Evolutionary conservation across 2,888 invertebrate species (phyloP).

Genomic region (Spisula subtruncata): DNA sequence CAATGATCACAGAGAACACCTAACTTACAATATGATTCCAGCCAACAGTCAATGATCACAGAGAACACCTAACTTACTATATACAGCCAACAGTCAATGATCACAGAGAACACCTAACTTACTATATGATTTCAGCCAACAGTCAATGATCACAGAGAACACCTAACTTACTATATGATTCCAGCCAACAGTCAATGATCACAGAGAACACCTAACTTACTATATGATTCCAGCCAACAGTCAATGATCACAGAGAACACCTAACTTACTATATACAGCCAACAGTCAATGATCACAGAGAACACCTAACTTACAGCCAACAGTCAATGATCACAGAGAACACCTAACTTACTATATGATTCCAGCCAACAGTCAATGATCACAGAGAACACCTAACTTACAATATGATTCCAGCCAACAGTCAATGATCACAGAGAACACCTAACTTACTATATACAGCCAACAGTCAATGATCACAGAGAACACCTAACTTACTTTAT

Average conservation of each 20-base stretch:
- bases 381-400: too few species aligned
- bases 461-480: neutral
- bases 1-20: neutral
- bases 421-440: neutral
- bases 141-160: neutral
- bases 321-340: neutral
- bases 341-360: too few species aligned
- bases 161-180: too few species aligned
- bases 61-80: too few species aligned
- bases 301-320: neutral
- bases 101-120: neutral
- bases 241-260: neutral
- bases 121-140: too few species aligned
- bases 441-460: too few species aligned
- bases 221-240: too few species aligned
- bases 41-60: neutral
- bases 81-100: neutral
- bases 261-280: too few species aligned
- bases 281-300: neutral
- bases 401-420: too few species aligned
- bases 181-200: neutral
- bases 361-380: neutral
- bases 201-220: too few species aligned
- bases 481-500: too few species aligned
- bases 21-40: too few species aligned